phyloP scores from a whole-genome alignment of 2,113 vertebrate species.

The Mus musculus region DNA sequence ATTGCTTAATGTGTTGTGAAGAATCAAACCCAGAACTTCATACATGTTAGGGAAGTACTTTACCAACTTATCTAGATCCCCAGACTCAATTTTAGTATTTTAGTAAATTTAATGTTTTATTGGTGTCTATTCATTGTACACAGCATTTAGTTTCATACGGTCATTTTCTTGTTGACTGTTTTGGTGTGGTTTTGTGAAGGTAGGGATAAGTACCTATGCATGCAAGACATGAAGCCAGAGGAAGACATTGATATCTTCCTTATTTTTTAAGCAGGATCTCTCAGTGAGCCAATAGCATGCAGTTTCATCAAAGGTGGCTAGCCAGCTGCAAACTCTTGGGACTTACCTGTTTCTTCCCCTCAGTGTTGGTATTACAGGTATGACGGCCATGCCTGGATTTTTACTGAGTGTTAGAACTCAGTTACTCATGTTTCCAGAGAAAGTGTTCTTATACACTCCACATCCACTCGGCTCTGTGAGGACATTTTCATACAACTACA shows the following conservation, averaged over 20 bases:
- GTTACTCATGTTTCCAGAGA: background rate
- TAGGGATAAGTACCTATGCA: background rate
- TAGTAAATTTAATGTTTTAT: background rate
- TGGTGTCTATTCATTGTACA: background rate
- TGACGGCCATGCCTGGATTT: background rate
- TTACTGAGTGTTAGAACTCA: background rate
- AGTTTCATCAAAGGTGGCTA: background rate
- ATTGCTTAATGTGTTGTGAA: background rate
- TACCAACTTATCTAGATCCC: background rate
- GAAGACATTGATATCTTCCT: background rate
- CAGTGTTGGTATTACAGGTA: background rate
- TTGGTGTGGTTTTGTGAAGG: background rate
- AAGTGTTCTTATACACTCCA: background rate
- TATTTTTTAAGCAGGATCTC: background rate
- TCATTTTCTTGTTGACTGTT: background rate
- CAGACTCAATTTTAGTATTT: background rate
- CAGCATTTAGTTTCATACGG: background rate
- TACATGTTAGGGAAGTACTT: background rate
- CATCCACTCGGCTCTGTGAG: too few relatives aligned
- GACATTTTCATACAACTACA: background rate
- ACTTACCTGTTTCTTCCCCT: background rate
- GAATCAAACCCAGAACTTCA: background rate
- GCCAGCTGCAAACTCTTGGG: background rate
- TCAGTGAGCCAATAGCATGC: background rate
- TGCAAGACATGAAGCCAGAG: background rate